Conservation (phyloP, 2,888 invertebrate species). For the Chydorus sphaericus region DNA sequence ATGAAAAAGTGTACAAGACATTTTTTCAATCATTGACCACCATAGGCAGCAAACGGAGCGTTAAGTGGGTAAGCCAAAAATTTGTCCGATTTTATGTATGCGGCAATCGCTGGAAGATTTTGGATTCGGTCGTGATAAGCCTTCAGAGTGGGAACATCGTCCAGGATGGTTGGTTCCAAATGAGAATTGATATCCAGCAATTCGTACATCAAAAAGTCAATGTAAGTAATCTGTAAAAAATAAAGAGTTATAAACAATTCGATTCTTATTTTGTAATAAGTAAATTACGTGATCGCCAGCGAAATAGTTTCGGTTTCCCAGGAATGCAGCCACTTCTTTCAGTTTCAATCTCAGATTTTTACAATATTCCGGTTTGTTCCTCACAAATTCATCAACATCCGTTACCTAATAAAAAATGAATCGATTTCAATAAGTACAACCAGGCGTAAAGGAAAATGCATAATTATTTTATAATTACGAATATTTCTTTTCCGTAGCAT, state of each 20-base stretch:
- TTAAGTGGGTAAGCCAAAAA: slow-evolving; percentile 26
- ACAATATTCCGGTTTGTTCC: slow-evolving; percentile 22
- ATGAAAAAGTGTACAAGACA: no score
- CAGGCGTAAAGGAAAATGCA: no score
- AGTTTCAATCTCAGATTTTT: slow-evolving; percentile 24
- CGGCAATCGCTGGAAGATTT: slow-evolving; percentile 23
- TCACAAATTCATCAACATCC: no score
- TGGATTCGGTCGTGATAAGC: slow-evolving; percentile 28
- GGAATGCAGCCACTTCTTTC: slow-evolving; percentile 26
- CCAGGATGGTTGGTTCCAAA: slow-evolving; percentile 25
- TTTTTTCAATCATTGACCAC: slow-evolving; percentile 14
- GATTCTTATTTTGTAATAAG: no score
- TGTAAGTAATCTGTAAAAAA: slow-evolving; percentile 26
- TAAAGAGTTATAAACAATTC: slow-evolving; percentile 1
- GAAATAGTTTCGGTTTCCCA: slow-evolving; percentile 29
- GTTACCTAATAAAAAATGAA: no score
- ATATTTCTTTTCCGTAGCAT: no score
- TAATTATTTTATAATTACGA: no score
- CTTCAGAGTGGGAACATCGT: slow-evolving; percentile 26
- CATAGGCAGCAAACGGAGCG: slow-evolving; percentile 26
- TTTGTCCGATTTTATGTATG: slow-evolving; percentile 24
- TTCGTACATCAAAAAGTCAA: slow-evolving; percentile 32
- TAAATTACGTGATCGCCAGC: slow-evolving; percentile 28
- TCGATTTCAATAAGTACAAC: no score
- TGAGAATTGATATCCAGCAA: slow-evolving; percentile 27